Base-by-base conservation (phyloP, 2,888 invertebrate species). In the Quadroppia sp. region DNA sequence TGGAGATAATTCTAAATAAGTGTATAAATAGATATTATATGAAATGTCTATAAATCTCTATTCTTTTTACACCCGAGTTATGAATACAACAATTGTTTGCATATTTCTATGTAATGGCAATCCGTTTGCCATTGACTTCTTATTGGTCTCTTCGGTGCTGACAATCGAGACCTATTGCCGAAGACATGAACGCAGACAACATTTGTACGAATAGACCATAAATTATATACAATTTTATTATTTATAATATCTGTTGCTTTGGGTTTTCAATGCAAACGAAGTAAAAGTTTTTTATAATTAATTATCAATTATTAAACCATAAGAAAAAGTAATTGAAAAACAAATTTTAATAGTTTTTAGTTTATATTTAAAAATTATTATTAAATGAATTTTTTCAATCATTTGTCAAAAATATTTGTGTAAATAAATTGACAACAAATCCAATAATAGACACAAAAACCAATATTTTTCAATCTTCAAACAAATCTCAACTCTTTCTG, bases 171-270 rank as follows among this genome's bases (percentile, higher is more conserved):
- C 15, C 67, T n/a, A 23, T 53, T 40, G 67, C 40, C 64, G 20
- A 23, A 67, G 67, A 40, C 11, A 42, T 20, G 11, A 15, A 4
- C 36, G 30, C 40, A 53, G 20, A 53, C 20, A 53, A 53, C 61
- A 61, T 61, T 61, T 61, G 61, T 61, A 61, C 61, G 36, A 61
- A 32, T 61, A 61, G 61, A 32, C 32, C 17, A 61, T 67, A 42
- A 40, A 13, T 67, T 7, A 23, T 67, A 67, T 67, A 67, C 42
- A 67, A 67, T 67, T 67, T n/a, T n/a, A n/a, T n/a, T 42, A 32
- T 67, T 67, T 61, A 32, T 32, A 32, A 61, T 32, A 67, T 40
- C 40, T 36, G 67, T 67, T 67, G 67, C 42, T 67, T 67, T 67
- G 40, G 67, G 67, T 67, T 40, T 67, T 59, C 15, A 59, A 59